Evolutionary conservation across 2,797 vertebrate species (phyloP).

Genomic region (Mormyrops attenuatus): DNA sequence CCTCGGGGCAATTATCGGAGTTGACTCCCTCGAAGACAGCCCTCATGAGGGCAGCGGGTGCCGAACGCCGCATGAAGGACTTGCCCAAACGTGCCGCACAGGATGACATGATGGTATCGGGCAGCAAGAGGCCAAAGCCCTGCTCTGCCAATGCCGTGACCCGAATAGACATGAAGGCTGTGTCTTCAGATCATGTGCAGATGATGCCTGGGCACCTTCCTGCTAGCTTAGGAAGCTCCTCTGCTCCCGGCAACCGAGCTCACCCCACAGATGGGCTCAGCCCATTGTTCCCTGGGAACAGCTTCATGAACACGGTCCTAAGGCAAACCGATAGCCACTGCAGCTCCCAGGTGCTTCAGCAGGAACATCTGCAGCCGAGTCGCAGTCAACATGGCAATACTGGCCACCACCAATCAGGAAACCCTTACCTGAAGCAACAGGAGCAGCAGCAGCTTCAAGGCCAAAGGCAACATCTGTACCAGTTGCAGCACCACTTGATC

Average conservation of each 20-base stretch:
- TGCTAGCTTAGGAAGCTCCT: slow-evolving; percentile 65
- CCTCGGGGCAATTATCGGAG: slow-evolving; percentile 66
- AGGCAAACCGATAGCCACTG: slow-evolving; percentile 79
- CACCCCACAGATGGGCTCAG: slow-evolving; percentile 58
- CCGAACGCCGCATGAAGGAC: slow-evolving; percentile 77
- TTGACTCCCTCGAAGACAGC: slow-evolving; percentile 77
- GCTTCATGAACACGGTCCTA: slow-evolving; percentile 70
- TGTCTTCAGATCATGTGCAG: slow-evolving; percentile 74
- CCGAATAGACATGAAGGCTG: slow-evolving; percentile 74
- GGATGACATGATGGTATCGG: slow-evolving; percentile 80
- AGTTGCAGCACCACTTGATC: slow-evolving; percentile 51
- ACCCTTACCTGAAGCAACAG: slow-evolving; percentile 79
- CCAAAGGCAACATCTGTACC: slow-evolving; percentile 48
- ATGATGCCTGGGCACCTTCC: slow-evolving; percentile 77
- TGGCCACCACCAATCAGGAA: slow-evolving; percentile 74
- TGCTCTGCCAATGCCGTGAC: slow-evolving; percentile 63
- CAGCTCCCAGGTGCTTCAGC: slow-evolving; percentile 62
- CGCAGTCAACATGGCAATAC: slow-evolving; percentile 69
- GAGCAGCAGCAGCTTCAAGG: slow-evolving; percentile 66
- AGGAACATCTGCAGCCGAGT: slow-evolving; percentile 76
- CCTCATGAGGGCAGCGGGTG: slow-evolving; percentile 63
- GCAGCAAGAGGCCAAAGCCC: slow-evolving; percentile 83
- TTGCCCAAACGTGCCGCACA: slow-evolving; percentile 81
- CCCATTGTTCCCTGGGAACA: slow-evolving; percentile 76
- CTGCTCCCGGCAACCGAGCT: slow-evolving; percentile 59